Evolutionary conservation across 1,140 invertebrate species (phyloP).

Genomic region (Schmidtea mediterranea): DNA sequence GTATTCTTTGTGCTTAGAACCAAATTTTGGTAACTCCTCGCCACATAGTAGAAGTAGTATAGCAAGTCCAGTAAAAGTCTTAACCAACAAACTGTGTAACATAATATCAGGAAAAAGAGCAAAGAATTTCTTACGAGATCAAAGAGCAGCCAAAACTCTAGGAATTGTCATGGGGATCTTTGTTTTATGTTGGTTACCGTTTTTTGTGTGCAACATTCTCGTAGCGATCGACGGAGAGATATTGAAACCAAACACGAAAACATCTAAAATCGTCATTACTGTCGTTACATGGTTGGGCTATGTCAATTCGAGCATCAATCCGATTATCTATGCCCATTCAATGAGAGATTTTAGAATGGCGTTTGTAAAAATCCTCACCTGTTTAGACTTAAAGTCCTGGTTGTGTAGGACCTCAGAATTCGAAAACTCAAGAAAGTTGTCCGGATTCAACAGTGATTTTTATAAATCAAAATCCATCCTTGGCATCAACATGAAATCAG

Average conservation of each 20-base stretch:
- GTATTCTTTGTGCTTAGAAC: too few relatives aligned
- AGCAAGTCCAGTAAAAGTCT: too few relatives aligned
- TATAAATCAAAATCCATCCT: too few relatives aligned
- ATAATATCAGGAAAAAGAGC: too few relatives aligned
- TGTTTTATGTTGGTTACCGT: constrained; percentile 12
- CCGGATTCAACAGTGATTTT: too few relatives aligned
- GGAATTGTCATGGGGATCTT: constrained; percentile 13
- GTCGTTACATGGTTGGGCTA: constrained; percentile 6
- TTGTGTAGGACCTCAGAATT: too few relatives aligned
- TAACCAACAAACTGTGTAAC: too few relatives aligned
- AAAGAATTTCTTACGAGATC: constrained; percentile 31
- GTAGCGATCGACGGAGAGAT: background rate
- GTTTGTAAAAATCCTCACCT: constrained; percentile 5
- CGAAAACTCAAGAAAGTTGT: too few relatives aligned
- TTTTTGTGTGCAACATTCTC: constrained; percentile 10
- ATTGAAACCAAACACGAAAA: background rate
- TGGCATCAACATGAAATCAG: too few relatives aligned
- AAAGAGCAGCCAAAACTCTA: constrained; percentile 29
- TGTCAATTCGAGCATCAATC: constrained; percentile 5
- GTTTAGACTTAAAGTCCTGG: too few relatives aligned
- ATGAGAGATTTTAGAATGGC: constrained; percentile 6
- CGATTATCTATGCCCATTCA: constrained; percentile 6
- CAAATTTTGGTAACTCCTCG: too few relatives aligned
- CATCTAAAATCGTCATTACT: background rate
- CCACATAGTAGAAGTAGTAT: too few relatives aligned